phyloP scores from a whole-genome alignment of 2,888 invertebrate species.

The Zygaena filipendulae region DNA sequence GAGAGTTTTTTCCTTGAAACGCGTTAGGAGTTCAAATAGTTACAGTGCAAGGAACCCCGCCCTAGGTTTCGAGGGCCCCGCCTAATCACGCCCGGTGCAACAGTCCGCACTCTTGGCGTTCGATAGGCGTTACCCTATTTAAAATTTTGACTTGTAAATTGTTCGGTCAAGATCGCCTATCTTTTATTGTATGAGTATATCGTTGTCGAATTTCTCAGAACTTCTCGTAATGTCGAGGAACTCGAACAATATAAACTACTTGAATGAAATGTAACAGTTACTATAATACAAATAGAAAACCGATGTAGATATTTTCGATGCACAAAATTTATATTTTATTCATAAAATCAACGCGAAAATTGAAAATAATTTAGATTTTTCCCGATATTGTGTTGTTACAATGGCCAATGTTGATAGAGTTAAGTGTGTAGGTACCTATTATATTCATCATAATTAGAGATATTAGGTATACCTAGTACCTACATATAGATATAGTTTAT shows the following conservation, averaged over 20 bases:
- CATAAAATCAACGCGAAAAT: no score
- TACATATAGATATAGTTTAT: no score
- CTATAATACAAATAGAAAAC: no score
- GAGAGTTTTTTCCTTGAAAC: slow-evolving; percentile 29
- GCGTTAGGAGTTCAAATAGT: slow-evolving; percentile 31
- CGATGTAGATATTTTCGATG: background rate
- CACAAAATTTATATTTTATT: no score
- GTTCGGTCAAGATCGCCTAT: slow-evolving; percentile 37
- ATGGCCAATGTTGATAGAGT: no score
- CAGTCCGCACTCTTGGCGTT: slow-evolving; percentile 9
- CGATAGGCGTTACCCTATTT: slow-evolving; percentile 20
- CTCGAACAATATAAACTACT: no score
- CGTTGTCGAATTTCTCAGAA: background rate
- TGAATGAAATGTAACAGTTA: no score
- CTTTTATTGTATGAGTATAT: slow-evolving; percentile 3
- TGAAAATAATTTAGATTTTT: no score
- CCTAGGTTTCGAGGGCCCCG: slow-evolving; percentile 36
- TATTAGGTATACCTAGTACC: no score
- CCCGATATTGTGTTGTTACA: no score
- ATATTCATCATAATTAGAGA: no score
- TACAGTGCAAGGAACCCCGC: slow-evolving; percentile 26
- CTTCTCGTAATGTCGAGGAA: background rate
- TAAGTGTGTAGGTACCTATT: no score
- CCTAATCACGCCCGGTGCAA: slow-evolving; percentile 44
- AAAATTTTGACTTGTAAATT: slow-evolving; percentile 34